Conservation (phyloP, 2,888 invertebrate species). For the Pristionchus exspectatus region DNA sequence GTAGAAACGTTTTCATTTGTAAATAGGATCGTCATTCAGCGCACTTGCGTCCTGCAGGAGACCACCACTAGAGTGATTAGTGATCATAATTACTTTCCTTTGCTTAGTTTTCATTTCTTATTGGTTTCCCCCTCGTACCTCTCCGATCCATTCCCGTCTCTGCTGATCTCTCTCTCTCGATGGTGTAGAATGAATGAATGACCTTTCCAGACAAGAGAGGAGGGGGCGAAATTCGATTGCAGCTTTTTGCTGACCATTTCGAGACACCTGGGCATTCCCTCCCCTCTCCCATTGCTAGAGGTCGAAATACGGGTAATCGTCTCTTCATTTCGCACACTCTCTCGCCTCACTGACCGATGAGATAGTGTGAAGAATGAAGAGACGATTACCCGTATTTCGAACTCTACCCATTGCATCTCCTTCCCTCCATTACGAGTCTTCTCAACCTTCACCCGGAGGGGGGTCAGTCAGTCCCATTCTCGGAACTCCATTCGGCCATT, state of each 20-base stretch:
- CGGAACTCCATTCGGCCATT: background rate
- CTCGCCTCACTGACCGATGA: too few relatives aligned
- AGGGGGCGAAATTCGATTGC: background rate
- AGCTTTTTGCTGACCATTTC: conserved; percentile 19
- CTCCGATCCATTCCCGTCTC: background rate
- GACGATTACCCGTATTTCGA: too few relatives aligned
- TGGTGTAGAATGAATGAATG: background rate
- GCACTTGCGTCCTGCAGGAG: too few relatives aligned
- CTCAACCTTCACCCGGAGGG: conserved; percentile 19
- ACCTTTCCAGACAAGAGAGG: conserved; percentile 27
- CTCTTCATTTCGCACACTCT: background rate
- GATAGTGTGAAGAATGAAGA: too few relatives aligned
- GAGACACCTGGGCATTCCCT: conserved; percentile 25
- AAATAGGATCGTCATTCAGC: too few relatives aligned
- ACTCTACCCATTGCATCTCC: background rate
- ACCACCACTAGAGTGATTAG: background rate
- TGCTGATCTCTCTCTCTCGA: too few relatives aligned
- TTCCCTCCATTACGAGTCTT: conserved; percentile 10
- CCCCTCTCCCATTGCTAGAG: background rate
- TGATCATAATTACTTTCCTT: background rate
- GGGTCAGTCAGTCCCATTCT: conserved; percentile 17
- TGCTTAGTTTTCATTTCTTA: background rate
- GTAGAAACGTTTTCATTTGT: background rate
- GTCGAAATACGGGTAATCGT: too few relatives aligned
- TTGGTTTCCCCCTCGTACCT: background rate